Conservation (phyloP, 2,888 invertebrate species). For the Cataglyphis cursor region DNA sequence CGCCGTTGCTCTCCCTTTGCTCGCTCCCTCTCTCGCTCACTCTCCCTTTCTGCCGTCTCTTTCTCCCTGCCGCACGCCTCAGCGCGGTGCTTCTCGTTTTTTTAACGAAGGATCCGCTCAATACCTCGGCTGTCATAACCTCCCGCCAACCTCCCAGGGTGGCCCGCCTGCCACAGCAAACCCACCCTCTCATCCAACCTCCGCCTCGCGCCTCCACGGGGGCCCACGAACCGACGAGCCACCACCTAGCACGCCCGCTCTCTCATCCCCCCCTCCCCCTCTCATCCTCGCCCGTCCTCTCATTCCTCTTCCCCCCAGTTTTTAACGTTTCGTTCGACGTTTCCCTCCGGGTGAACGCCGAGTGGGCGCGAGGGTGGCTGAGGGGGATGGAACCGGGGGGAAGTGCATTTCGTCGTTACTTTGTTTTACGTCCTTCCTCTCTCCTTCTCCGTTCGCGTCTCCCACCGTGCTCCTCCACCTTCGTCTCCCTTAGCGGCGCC, state of each 20-base stretch:
- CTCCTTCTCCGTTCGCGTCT: constrained; percentile 61
- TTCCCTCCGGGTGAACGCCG: constrained; percentile 81
- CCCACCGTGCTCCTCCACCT: constrained; percentile 57
- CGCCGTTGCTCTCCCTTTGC: constrained; percentile 57
- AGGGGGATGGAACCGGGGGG: constrained; percentile 66
- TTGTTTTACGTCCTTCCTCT: constrained; percentile 84
- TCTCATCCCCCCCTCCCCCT: constrained; percentile 55
- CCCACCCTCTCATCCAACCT: constrained; percentile 67
- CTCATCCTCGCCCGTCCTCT: constrained; percentile 67
- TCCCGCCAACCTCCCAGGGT: constrained; percentile 81
- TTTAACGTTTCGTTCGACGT: constrained; percentile 86
- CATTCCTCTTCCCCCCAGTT: constrained; percentile 82
- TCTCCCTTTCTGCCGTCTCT: constrained; percentile 61
- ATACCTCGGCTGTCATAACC: constrained; percentile 87
- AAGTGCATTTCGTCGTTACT: constrained; percentile 86
- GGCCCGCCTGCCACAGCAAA: constrained; percentile 75
- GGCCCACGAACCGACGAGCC: constrained; percentile 70
- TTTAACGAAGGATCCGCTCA: constrained; percentile 87
- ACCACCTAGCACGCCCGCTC: constrained; percentile 69
- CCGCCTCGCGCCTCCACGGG: constrained; percentile 71
- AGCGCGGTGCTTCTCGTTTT: constrained; percentile 83
- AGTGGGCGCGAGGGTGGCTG: constrained; percentile 65
- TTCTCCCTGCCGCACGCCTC: constrained; percentile 78
- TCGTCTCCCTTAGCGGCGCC: constrained; percentile 57
- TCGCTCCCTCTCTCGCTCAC: constrained; percentile 59